These are phyloP conservation scores for Xylocopa sonorina DNA, from an alignment of 1,140 invertebrate species.

Conservation along the genomic window DNA sequence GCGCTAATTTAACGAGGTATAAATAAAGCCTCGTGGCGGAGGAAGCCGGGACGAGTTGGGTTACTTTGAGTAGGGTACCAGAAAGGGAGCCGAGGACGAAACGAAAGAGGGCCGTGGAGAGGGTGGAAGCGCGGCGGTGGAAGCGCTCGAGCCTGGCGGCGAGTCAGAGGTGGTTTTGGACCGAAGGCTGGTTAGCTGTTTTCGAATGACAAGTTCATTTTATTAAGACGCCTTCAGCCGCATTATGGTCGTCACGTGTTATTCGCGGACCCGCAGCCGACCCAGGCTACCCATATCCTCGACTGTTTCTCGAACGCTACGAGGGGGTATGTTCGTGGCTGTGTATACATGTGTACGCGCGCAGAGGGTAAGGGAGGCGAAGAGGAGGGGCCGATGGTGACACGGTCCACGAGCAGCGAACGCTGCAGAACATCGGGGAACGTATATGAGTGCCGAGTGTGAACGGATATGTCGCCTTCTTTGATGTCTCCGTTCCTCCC, in stretches of 20 bases:
- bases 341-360: neutral
- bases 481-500: slow-evolving; percentile 75
- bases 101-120: slow-evolving; percentile 22
- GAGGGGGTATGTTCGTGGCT: slow-evolving; percentile 28
- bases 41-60: slow-evolving; percentile 61
- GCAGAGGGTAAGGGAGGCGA: slow-evolving; percentile 11
- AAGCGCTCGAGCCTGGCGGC: slow-evolving; percentile 55
- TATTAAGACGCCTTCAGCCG: slow-evolving; percentile 76
- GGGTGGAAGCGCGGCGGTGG: slow-evolving; percentile 29
- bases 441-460: slow-evolving; percentile 72
- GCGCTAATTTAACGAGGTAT: slow-evolving; percentile 78
- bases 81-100: slow-evolving; percentile 10
- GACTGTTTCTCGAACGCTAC: slow-evolving; percentile 15
- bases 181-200: slow-evolving; percentile 71
- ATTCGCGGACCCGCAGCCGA: slow-evolving; percentile 69
- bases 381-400: slow-evolving; percentile 16
- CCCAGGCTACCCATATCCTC: slow-evolving; percentile 64
- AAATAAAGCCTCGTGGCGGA: slow-evolving; percentile 69
- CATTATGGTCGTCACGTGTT: slow-evolving; percentile 75
- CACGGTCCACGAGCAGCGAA: slow-evolving; percentile 57
- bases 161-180: slow-evolving; percentile 60
- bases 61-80: slow-evolving; percentile 62
- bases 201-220: slow-evolving; percentile 79
- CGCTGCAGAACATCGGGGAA: slow-evolving; percentile 63
- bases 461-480: slow-evolving; percentile 80